phyloP scores from a whole-genome alignment of 37 sponge, comb jelly and placozoan genomes.

The Cliona cf. orientalis region DNA sequence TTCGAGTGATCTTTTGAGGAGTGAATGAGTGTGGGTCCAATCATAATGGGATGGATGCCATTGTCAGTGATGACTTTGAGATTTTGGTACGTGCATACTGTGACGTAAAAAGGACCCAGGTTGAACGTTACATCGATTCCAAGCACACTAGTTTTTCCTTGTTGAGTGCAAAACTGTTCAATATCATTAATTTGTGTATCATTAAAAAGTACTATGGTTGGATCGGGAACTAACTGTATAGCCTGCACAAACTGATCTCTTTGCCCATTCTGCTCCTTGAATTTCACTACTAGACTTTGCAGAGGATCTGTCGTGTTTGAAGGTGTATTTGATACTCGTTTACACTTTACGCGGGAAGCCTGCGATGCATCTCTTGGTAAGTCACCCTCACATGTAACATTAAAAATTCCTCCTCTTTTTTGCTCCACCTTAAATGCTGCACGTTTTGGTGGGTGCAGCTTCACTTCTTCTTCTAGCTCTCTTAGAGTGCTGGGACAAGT shows the following conservation, averaged over 20 bases:
- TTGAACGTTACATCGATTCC: conserved; percentile 21
- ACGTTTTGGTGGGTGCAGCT: neutral
- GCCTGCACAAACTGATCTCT: neutral
- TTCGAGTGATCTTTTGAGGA: conserved; percentile 22
- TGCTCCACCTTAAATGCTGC: neutral
- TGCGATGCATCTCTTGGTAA: neutral
- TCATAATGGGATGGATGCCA: neutral
- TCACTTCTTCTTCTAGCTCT: neutral
- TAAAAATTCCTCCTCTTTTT: neutral
- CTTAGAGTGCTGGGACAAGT: neutral
- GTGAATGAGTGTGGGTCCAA: neutral
- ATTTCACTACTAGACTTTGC: neutral
- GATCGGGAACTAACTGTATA: neutral
- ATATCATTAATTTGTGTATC: neutral
- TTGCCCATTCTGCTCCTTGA: neutral
- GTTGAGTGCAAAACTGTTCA: conserved; percentile 3
- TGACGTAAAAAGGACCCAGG: neutral
- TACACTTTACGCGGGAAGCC: neutral
- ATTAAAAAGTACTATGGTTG: neutral
- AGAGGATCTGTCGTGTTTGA: neutral
- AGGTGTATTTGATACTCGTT: neutral
- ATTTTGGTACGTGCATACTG: neutral
- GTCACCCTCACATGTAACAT: neutral
- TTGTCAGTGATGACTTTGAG: neutral
- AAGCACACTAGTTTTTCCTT: conserved; percentile 13